phyloP scores from a whole-genome alignment of 2,113 vertebrate species.

The Myotis lucifugus region DNA sequence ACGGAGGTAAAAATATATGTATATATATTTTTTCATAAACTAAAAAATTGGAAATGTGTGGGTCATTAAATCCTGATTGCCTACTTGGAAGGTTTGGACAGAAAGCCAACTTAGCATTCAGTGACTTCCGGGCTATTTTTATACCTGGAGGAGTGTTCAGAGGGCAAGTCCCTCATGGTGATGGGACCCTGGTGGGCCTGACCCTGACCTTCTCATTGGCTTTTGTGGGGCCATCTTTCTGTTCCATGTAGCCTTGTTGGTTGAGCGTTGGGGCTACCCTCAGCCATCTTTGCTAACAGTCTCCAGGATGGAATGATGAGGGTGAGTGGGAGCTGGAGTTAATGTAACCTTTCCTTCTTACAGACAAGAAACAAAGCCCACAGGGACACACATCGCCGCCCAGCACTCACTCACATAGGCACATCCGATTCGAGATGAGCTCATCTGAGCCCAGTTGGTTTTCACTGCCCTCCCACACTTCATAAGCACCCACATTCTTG shows the following conservation, averaged over 20 bases:
- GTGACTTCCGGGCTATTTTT: slow-evolving; percentile 28
- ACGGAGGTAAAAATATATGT: slow-evolving; percentile 68
- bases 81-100: slow-evolving; percentile 50
- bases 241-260: neutral
- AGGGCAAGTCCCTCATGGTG: neutral
- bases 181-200: neutral
- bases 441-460: neutral
- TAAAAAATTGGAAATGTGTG: slow-evolving; percentile 75
- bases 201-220: neutral
- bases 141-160: neutral
- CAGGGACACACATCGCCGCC: neutral
- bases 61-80: slow-evolving; percentile 67
- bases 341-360: slow-evolving; percentile 11
- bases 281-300: neutral
- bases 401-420: neutral
- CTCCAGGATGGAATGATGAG: neutral
- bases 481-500: neutral
- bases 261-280: neutral
- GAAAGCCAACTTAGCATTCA: slow-evolving; percentile 28
- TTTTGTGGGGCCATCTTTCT: neutral
- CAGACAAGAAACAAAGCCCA: neutral
- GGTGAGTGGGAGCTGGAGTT: neutral
- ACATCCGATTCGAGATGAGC: rapidly evolving
- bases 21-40: slow-evolving; percentile 50
- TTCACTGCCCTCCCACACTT: neutral